Evolutionary conservation across 2,888 invertebrate genomes (phyloP), one percentile per base, ranked within the genome.

Genomic region (Eretmocerus hayati): DNA sequence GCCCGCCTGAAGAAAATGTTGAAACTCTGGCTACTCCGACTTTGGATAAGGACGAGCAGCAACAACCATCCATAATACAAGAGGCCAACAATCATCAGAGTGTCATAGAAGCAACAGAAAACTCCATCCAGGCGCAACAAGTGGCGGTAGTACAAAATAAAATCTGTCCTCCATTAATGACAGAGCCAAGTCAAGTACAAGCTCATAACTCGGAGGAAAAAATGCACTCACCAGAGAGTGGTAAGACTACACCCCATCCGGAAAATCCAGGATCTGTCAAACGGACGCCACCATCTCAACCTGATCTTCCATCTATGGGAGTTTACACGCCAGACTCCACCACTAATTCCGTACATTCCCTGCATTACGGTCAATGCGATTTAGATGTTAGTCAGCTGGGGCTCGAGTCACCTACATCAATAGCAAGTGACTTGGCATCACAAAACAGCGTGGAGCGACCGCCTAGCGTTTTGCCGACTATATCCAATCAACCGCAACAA

Each of bases 251-350:
- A 1, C 73, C 74, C 0, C 72, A 72, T 48, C 56, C 70, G 15
- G 72, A 74, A 9, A 73, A 69, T 60, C 70, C 69, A 16, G 71
- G 70, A n/a, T 72, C 74, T 2, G 69, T 74, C 0, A 76, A 77
- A 55, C 72, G 76, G 39, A 76, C 77, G 1, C 74, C 76, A 21
- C 74, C 77, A 5, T 73, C 74, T 11, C 74, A 75, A 42, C 67
- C 81, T 0, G 85, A 84, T 41, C 71, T 86, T 52, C 83, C 85
- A n/a, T 86, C 87, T 1, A 83, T 89, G 83, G 88, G 87, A 0
- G 87, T 90, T 0, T 91, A 90, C 63, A 90, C 87, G 0, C 86
- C 90, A 0, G 90, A 90, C 61, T 85, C 90, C 0, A 85, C 87
- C 0, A 84, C 86, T 31, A 90, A 88, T 65, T 86, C 87, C 0